Conservation (phyloP, 2,113 vertebrate genomes). For the Sinocyclocheilus rhinocerous region DNA sequence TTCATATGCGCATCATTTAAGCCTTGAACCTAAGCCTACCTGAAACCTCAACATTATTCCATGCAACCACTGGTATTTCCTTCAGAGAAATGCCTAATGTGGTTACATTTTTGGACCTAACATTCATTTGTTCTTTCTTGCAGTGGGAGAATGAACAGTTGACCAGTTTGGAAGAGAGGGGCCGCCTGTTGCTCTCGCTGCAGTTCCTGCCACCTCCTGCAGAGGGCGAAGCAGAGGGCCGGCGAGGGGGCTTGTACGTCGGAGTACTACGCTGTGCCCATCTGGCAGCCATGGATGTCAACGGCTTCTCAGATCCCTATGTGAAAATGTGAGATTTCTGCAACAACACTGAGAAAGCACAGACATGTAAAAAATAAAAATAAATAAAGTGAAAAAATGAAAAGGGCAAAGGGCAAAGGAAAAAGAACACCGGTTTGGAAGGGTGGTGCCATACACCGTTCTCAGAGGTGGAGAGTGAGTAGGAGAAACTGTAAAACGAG, state of each 20-base stretch:
- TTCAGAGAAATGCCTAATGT: neutral
- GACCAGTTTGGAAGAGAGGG: slow-evolving; percentile 82
- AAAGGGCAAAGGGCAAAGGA: neutral
- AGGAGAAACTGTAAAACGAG: neutral
- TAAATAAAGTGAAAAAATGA: slow-evolving; percentile 18
- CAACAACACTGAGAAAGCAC: neutral
- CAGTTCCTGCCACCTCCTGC: slow-evolving; percentile 71
- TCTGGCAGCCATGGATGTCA: slow-evolving; percentile 88
- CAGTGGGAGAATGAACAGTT: slow-evolving; percentile 84
- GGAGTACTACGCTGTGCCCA: slow-evolving; percentile 85
- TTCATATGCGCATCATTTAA: neutral
- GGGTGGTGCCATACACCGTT: neutral
- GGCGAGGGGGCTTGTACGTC: slow-evolving; percentile 75
- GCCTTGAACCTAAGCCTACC: neutral
- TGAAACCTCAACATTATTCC: neutral
- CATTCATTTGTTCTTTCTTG: neutral
- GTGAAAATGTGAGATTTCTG: slow-evolving; percentile 82
- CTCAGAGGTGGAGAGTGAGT: slow-evolving; percentile 3
- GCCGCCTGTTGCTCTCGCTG: slow-evolving; percentile 82
- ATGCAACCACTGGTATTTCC: neutral
- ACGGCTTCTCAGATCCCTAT: slow-evolving; percentile 87
- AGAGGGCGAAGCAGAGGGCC: slow-evolving; percentile 29
- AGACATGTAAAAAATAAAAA: neutral
- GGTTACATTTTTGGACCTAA: neutral
- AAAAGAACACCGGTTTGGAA: neutral